Base-by-base conservation (phyloP, 2,797 vertebrate genomes). In the Etheostoma nigrum region DNA sequence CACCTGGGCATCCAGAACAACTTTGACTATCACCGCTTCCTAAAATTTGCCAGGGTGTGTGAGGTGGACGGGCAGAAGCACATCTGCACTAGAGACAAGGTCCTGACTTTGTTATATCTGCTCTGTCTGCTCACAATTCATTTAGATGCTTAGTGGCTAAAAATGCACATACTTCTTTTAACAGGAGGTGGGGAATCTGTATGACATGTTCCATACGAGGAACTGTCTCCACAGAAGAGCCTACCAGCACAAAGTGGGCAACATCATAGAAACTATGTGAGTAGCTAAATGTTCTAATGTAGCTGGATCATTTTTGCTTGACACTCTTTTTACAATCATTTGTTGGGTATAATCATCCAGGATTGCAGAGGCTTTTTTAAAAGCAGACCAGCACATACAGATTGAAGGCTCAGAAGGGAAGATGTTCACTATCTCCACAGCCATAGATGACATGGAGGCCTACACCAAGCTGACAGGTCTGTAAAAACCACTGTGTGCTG, bases 1-100 rank as follows among this genome's bases (percentile, higher is more conserved):
- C 96, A 99, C 75, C 94, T 99, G 47, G 98, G 98, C 68, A 97
- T 99, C 86, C 95, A 96, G 42, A 98, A 99, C 83, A 99, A 97
- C 81, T 99, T 98, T 87, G 98, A 99, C 85, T 95, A 98, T 74
- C 93, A 75, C 0, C 96, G 98, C 33, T 97, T 96, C 89, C 89
- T 99, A 10, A 95, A 96, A 81, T 99, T 99, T 91, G 96, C 94
- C 33, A 95, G 98, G 3, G 97, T 99, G 64, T 98, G 97, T 92
- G 93, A 97, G 25, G 96, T 96, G 16, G 59, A 93, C 0, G 93
- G 92, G 1, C 91, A 86, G 89, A 98, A 96, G 79, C 87, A 92
- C 65, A 97, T 99, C 91, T 99, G 98, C 87, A 95, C 95, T 6
- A 95, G 97, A 91, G 97, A 99, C 80, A 98, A 99, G 97, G 98